A percentile compares a stretch with the other conserved stretches of the same genome.
Conservation (phyloP, 30 jellyfish, hydroid and myxozoan genomes). For the Turritopsis dohrnii region DNA sequence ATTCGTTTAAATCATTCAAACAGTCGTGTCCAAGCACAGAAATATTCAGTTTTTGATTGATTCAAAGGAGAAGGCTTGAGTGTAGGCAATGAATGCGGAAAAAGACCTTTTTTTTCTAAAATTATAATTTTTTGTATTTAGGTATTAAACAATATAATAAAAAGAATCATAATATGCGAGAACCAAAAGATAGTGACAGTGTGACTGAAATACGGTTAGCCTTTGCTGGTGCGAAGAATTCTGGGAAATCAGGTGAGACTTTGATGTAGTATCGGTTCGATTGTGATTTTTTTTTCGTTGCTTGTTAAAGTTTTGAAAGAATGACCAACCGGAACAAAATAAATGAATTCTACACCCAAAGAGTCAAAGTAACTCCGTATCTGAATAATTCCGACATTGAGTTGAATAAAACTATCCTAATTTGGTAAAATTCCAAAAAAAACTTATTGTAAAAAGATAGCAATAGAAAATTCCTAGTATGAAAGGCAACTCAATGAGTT, state of each 20-base stretch:
- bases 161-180: neutral
- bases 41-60: neutral
- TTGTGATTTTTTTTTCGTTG: too few relatives aligned
- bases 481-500: too few relatives aligned
- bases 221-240: conserved; percentile 36
- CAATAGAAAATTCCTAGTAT: too few relatives aligned
- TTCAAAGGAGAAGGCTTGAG: neutral
- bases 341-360: too few relatives aligned
- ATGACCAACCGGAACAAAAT: too few relatives aligned
- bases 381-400: too few relatives aligned
- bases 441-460: too few relatives aligned
- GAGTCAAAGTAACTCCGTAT: too few relatives aligned
- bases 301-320: too few relatives aligned
- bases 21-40: neutral
- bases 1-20: neutral
- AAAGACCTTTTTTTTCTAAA: neutral
- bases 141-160: neutral
- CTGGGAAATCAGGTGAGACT: conserved; percentile 48
- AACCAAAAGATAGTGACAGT: conserved; percentile 8
- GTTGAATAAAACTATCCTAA: too few relatives aligned
- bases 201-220: conserved; percentile 27
- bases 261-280: neutral
- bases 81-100: neutral
- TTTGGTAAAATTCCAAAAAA: too few relatives aligned
- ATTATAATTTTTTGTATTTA: neutral